Evolutionary conservation across 2,888 invertebrate genomes (phyloP).

Genomic region (Pardosa pseudoannulata): DNA sequence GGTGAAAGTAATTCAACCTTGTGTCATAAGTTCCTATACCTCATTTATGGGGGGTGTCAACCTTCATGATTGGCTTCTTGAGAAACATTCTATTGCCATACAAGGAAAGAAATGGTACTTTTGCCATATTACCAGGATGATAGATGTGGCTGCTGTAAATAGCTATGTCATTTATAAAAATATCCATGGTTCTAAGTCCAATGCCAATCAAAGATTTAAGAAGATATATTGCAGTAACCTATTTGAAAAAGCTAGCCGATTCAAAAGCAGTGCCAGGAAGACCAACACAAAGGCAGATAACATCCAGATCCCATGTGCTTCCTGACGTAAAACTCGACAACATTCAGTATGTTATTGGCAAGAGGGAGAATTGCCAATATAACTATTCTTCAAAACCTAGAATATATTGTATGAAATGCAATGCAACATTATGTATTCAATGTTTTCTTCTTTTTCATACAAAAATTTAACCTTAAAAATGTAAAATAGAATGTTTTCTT

Average conservation of each 20-base stretch:
- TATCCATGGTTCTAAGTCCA: background rate
- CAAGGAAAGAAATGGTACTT: background rate
- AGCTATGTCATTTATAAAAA: background rate
- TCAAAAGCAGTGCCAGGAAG: background rate
- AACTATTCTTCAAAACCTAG: background rate
- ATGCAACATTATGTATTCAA: background rate
- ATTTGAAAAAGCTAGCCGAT: slow-evolving; percentile 8
- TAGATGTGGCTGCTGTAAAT: slow-evolving; percentile 10
- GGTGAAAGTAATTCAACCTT: background rate
- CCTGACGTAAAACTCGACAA: background rate
- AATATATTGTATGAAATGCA: background rate
- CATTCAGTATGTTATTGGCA: background rate
- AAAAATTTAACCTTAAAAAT: background rate
- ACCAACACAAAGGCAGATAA: background rate
- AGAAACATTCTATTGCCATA: slow-evolving; percentile 15
- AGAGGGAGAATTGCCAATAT: slow-evolving; percentile 2
- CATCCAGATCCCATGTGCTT: background rate
- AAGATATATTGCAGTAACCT: slow-evolving; percentile 7
- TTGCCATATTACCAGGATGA: slow-evolving; percentile 1
- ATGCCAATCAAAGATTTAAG: slow-evolving; percentile 16
- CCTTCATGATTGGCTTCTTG: background rate
- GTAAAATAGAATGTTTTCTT: background rate
- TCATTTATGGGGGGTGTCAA: slow-evolving; percentile 4
- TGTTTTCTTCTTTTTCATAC: slow-evolving; percentile 9
- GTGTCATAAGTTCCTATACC: background rate